These are phyloP conservation scores for Parnassius orleans DNA, from an alignment of 2,888 invertebrate genomes.

Conservation along the genomic window DNA sequence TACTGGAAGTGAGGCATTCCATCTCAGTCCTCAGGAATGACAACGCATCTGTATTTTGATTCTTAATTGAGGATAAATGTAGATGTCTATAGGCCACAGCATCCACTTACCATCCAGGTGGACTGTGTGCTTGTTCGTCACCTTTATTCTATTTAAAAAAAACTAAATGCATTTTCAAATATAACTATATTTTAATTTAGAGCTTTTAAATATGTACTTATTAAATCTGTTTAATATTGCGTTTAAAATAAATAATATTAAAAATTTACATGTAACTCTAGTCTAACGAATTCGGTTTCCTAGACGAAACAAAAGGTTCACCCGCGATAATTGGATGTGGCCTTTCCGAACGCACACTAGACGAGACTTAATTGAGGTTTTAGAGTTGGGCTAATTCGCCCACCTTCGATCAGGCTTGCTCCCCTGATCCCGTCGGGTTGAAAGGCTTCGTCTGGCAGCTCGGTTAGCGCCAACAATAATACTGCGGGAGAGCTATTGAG, in stretches of 20 bases:
- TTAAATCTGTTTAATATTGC: background rate
- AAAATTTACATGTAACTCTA: constrained; percentile 47
- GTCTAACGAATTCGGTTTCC: constrained; percentile 39
- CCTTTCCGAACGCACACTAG: constrained; percentile 76
- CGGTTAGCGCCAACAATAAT: constrained; percentile 59
- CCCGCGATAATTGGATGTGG: constrained; percentile 78
- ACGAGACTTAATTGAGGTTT: constrained; percentile 81
- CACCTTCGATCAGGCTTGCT: constrained; percentile 70
- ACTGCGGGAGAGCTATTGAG: constrained; percentile 40
- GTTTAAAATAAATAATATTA: constrained; percentile 29
- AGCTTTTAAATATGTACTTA: too few species aligned
- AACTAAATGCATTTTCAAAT: too few species aligned
- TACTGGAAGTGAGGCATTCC: too few species aligned
- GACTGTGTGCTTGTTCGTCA: too few species aligned
- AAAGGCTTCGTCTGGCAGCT: constrained; percentile 65
- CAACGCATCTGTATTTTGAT: too few species aligned
- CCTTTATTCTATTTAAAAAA: too few species aligned
- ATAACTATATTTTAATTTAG: too few species aligned
- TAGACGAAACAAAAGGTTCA: constrained; percentile 71
- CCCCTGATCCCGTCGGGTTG: constrained; percentile 47
- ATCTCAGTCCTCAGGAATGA: too few species aligned
- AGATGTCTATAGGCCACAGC: too few species aligned
- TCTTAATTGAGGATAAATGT: too few species aligned
- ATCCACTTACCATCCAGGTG: too few species aligned
- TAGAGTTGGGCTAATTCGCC: constrained; percentile 79